Base-by-base conservation (phyloP, 2,888 invertebrate species). In the Cephus nigrinus region DNA sequence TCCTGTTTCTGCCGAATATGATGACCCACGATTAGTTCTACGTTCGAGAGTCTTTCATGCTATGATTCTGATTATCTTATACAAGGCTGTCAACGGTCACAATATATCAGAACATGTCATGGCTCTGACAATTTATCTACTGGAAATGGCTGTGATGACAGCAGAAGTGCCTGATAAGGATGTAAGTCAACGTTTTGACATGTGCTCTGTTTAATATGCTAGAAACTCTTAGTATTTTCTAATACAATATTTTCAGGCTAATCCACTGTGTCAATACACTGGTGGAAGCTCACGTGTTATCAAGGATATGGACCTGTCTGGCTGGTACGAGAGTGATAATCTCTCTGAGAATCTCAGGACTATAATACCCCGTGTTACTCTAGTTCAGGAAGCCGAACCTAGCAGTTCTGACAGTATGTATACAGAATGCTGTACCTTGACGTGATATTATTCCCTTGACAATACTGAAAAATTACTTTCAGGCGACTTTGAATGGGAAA, bases 61-160 rank as follows among this genome's bases (percentile, higher is more conserved):
- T 68, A 94, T 96, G 85, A 94, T 97, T 80, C 95, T 98, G 86
- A 95, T 95, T 80, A 96, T 98, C 85, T 93, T 98, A 80, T 96
- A 96, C 92, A 96, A 97, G 89, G 97, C 97, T 79, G 95, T 97
- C 76, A 94, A 95, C 88, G 95, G 95, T 23, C 93, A 94, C 81
- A 94, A 93, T 84, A 94, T 96, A 79, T 96, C 97, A 74, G 98
- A 99, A 92, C 97, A 98, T 91, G 95, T 98, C 85, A 94, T 98
- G 86, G 97, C 98, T 76, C 92, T 98, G 79, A 95, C 96, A 75
- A 93, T 98, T 30, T 98, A 97, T 91, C 93, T 99, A 79, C 92
- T 99, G 80, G 97, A 97, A 91, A 95, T 97, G 91, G 96, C 97
- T 40, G 94, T 97, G 11, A 93, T 93, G 78, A 92, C 92, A 77